A percentile compares a stretch with the other conserved stretches of the same genome.
phyloP scores from a whole-genome alignment of 2,113 vertebrate species.

The Ondatra zibethicus region DNA sequence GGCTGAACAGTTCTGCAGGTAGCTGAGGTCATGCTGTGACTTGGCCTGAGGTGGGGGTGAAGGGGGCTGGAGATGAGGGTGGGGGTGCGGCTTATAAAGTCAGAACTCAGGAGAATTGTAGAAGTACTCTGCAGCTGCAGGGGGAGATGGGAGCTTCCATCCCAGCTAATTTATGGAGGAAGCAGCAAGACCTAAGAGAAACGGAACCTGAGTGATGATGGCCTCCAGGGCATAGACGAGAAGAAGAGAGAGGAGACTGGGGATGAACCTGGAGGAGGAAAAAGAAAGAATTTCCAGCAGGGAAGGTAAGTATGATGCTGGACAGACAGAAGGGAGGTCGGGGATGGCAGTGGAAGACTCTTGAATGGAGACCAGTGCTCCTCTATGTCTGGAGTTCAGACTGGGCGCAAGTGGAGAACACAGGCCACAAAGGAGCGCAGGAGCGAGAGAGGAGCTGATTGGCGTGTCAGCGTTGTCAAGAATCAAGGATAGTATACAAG shows the following conservation, averaged over 20 bases:
- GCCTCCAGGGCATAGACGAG: neutral
- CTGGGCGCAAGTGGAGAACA: fast-evolving
- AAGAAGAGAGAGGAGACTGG: neutral
- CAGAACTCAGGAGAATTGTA: neutral
- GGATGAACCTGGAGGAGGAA: neutral
- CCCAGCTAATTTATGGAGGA: neutral
- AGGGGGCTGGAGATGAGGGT: no score
- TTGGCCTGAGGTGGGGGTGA: neutral
- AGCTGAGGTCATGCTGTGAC: neutral
- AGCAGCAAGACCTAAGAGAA: neutral
- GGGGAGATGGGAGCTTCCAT: neutral
- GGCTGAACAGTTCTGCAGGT: neutral
- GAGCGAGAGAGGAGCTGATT: neutral
- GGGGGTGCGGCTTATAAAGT: neutral
- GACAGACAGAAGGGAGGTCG: neutral
- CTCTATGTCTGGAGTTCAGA: neutral
- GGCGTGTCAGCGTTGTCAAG: fast-evolving
- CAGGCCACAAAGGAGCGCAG: neutral
- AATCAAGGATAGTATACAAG: no score
- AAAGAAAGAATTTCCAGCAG: neutral
- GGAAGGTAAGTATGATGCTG: neutral
- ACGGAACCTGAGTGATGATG: neutral
- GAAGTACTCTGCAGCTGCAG: no score
- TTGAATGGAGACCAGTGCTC: fast-evolving
- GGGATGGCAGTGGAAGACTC: fast-evolving